These are phyloP conservation scores for Cyanoderma ruficeps DNA, from an alignment of 2,113 vertebrate species.

Conservation along the genomic window DNA sequence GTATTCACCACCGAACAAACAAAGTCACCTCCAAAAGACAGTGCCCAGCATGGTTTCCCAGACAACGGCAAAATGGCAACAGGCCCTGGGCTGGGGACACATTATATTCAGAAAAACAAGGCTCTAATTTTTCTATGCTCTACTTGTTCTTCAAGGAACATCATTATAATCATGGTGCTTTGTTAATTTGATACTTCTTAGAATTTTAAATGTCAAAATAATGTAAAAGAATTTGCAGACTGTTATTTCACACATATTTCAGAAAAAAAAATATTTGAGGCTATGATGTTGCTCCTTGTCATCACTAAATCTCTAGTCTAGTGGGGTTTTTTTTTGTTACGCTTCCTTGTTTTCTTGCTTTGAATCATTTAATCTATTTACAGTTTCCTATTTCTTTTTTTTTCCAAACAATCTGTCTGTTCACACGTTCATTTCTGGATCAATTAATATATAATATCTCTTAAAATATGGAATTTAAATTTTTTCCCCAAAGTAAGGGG, in stretches of 20 bases:
- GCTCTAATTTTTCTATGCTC: not conserved
- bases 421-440: not conserved
- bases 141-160: not conserved
- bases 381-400: not conserved
- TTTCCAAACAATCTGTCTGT: not conserved
- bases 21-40: not conserved
- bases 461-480: not conserved
- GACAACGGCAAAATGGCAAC: not conserved
- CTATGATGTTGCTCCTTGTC: not conserved
- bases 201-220: not conserved
- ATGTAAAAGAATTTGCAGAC: not conserved
- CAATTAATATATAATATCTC: not conserved
- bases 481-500: not conserved
- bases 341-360: not conserved
- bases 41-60: not conserved
- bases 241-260: not conserved
- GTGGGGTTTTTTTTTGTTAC: not conserved
- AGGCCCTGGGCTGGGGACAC: not conserved
- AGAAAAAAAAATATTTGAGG: not conserved
- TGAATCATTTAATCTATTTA: not conserved
- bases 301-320: not conserved
- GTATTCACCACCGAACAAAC: not conserved
- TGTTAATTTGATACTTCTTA: not conserved
- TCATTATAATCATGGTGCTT: not conserved
- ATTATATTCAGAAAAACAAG: not conserved